phyloP scores from a whole-genome alignment of 1,140 invertebrate species.

The Thaumatotibia leucotreta region DNA sequence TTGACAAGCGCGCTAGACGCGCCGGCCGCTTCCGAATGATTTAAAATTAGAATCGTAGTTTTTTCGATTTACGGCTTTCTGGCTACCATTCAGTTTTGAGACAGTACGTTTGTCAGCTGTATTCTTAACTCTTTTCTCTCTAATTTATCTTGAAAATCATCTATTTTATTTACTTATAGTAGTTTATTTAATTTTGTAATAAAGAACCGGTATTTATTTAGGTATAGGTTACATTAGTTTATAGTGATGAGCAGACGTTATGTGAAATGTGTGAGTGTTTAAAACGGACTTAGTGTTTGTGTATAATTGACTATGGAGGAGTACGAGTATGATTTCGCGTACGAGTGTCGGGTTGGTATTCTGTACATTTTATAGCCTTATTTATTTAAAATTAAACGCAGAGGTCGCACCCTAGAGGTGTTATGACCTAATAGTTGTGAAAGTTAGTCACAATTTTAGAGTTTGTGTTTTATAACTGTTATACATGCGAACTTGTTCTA shows the following conservation, averaged over 20 bases:
- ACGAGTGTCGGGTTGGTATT: conserved; percentile 78
- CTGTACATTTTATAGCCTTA: conserved; percentile 19
- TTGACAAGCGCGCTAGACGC: conserved; percentile 45
- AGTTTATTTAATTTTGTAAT: conserved; percentile 12
- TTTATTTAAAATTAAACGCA: background rate
- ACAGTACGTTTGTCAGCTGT: conserved; percentile 41
- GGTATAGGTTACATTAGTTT: conserved; percentile 31
- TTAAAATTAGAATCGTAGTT: conserved; percentile 63
- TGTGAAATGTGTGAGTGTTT: conserved; percentile 41
- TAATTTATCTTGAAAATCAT: conserved; percentile 3
- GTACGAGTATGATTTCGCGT: conserved; percentile 79
- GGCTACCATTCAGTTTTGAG: conserved; percentile 66
- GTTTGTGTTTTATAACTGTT: background rate
- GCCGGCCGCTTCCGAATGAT: conserved; percentile 62
- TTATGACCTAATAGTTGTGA: background rate
- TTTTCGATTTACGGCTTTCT: conserved; percentile 59
- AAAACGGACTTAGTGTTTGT: conserved; percentile 36
- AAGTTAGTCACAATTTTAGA: background rate
- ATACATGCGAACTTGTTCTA: conserved; percentile 5
- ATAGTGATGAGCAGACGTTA: conserved; percentile 3
- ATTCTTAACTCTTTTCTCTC: conserved; percentile 20
- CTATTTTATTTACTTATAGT: conserved; percentile 14
- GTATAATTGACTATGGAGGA: conserved; percentile 57
- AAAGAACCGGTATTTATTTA: conserved; percentile 16
- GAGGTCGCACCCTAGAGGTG: background rate